Percentiles rank a stretch among this genome's conserved stretches.
Conservation (phyloP, 2,113 vertebrate species). For the Enhydra lutris region DNA sequence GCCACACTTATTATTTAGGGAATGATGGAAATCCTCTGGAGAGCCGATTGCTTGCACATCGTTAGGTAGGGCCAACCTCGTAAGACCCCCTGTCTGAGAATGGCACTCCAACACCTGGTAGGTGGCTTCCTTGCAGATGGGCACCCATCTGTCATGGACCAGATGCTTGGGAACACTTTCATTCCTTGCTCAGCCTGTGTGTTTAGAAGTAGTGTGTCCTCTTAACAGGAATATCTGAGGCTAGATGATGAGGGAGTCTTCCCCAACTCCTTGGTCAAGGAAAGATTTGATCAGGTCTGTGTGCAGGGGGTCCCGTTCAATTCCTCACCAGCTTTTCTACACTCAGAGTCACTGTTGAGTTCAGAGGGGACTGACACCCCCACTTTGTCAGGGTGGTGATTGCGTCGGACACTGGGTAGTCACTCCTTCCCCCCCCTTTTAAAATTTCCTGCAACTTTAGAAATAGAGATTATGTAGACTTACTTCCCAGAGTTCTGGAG, state of each 20-base stretch:
- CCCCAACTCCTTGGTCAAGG: background rate
- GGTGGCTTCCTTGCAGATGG: background rate
- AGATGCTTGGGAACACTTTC: too few species aligned
- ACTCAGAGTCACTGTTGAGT: background rate
- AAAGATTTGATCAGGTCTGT: background rate
- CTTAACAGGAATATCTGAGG: background rate
- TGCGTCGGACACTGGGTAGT: accelerated
- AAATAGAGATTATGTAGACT: background rate
- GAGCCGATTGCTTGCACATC: background rate
- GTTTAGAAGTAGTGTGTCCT: background rate
- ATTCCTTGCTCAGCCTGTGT: background rate
- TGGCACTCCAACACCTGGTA: accelerated
- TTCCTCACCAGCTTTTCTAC: background rate
- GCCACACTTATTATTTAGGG: background rate
- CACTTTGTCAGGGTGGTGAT: background rate
- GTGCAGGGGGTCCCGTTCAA: background rate
- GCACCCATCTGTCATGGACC: background rate
- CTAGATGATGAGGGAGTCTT: accelerated
- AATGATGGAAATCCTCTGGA: background rate
- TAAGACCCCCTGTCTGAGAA: background rate
- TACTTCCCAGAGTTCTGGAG: background rate
- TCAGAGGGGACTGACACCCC: background rate
- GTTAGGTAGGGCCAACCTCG: background rate
- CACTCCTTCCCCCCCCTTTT: background rate
- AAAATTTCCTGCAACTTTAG: background rate